phyloP scores from a whole-genome alignment of 30 jellyfish, hydroid and myxozoan species.

The Cassiopea andromeda region DNA sequence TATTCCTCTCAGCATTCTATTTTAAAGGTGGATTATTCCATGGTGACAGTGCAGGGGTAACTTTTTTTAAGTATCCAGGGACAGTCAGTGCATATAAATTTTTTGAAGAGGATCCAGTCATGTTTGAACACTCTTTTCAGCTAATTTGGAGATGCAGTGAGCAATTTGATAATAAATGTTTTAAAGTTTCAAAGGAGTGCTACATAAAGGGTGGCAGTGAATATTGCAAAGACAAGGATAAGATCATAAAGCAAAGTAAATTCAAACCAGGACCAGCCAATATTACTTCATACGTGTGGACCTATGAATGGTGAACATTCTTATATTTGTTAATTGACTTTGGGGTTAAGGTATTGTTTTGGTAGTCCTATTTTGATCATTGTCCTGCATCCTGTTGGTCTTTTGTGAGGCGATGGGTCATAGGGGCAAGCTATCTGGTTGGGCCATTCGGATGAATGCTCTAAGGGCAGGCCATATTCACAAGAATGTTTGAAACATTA shows the following conservation, averaged over 20 bases:
- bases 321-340: too few species aligned
- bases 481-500: too few species aligned
- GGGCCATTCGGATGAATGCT: too few species aligned
- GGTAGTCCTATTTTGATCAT: not conserved
- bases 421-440: too few species aligned
- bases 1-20: conserved; percentile 75
- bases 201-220: conserved; percentile 1
- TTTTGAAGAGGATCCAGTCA: conserved; percentile 74
- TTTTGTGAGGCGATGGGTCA: too few species aligned
- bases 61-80: conserved; percentile 50
- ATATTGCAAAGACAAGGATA: conserved; percentile 34
- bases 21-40: conserved; percentile 63
- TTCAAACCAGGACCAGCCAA: not conserved
- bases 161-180: conserved; percentile 44
- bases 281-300: conserved; percentile 77
- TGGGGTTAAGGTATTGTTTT: not conserved
- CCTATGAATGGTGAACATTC: conserved; percentile 61
- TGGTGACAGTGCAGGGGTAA: conserved; percentile 73
- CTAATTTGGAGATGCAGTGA: conserved; percentile 77
- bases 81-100: conserved; percentile 75
- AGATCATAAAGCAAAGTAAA: not conserved
- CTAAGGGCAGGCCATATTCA: too few species aligned
- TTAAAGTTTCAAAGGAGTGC: conserved; percentile 11
- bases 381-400: not conserved
- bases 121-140: conserved; percentile 34